Evolutionary conservation across 2,888 invertebrate species (phyloP).

Genomic region (Phragmatobia fuliginosa): DNA sequence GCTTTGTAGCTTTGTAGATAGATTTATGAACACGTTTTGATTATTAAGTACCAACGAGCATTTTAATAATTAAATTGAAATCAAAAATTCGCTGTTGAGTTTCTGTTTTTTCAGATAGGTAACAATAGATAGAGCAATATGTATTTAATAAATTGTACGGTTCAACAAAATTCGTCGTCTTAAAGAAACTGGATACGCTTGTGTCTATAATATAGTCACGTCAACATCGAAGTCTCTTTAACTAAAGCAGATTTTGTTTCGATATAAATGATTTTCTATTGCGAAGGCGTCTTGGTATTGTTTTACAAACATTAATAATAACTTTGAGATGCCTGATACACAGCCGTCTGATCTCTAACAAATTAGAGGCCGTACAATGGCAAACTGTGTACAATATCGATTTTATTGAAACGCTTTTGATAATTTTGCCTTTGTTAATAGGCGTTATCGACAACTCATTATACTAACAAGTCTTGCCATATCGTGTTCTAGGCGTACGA

Average conservation of each 20-base stretch:
- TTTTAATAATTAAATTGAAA: too few species aligned
- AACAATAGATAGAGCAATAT: too few species aligned
- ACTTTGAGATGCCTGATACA: neutral
- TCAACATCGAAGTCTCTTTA: neutral
- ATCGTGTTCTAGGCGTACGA: neutral
- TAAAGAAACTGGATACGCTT: neutral
- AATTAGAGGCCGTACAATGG: neutral
- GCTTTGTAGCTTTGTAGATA: neutral
- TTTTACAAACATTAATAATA: neutral
- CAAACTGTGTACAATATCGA: neutral
- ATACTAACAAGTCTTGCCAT: neutral
- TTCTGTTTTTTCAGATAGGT: too few species aligned
- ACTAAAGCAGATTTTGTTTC: neutral
- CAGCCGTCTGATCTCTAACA: neutral
- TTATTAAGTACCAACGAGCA: too few species aligned
- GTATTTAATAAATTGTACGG: too few species aligned
- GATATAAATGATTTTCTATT: neutral
- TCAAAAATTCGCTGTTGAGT: too few species aligned
- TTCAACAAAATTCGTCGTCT: too few species aligned
- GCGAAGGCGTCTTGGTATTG: neutral
- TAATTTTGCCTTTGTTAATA: neutral
- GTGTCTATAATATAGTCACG: neutral
- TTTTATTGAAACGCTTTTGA: neutral
- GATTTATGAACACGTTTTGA: neutral
- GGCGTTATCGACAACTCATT: neutral